These are phyloP conservation scores for Polyploca ridens DNA, from an alignment of 2,888 invertebrate species.

Conservation along the genomic window DNA sequence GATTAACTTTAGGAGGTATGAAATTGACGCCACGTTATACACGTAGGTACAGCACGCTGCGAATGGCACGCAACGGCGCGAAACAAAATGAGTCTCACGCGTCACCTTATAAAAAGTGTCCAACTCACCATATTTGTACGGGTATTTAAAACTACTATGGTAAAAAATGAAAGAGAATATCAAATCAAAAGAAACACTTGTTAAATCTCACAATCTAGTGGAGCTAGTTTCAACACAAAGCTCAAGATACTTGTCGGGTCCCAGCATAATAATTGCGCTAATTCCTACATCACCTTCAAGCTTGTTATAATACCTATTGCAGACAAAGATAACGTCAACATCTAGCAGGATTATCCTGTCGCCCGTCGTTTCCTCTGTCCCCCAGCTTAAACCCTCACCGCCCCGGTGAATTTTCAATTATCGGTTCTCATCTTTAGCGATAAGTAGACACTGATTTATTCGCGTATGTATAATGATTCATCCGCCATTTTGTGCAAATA, in stretches of 20 bases:
- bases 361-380: constrained; percentile 42
- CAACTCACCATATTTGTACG: too few relatives aligned
- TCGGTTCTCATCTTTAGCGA: constrained; percentile 49
- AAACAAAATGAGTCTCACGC: constrained; percentile 6
- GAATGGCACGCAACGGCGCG: constrained; percentile 3
- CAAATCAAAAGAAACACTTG: not conserved
- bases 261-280: constrained; percentile 12
- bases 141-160: not conserved
- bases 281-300: constrained; percentile 44
- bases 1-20: too few relatives aligned
- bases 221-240: not conserved
- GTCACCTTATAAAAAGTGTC: constrained; percentile 4
- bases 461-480: constrained; percentile 29
- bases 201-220: not conserved
- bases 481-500: constrained; percentile 26
- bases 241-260: not conserved
- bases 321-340: constrained; percentile 55
- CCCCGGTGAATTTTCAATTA: constrained; percentile 61
- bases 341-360: constrained; percentile 48
- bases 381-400: constrained; percentile 43
- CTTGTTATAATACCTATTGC: constrained; percentile 45
- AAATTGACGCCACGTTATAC: not conserved
- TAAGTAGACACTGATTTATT: constrained; percentile 52
- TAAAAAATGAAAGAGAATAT: not conserved
- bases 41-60: not conserved